Percentiles rank a stretch among this genome's conserved stretches.
Evolutionary conservation across 2,113 vertebrate species (phyloP).

Genomic region (Cochlearius cochlearius): DNA sequence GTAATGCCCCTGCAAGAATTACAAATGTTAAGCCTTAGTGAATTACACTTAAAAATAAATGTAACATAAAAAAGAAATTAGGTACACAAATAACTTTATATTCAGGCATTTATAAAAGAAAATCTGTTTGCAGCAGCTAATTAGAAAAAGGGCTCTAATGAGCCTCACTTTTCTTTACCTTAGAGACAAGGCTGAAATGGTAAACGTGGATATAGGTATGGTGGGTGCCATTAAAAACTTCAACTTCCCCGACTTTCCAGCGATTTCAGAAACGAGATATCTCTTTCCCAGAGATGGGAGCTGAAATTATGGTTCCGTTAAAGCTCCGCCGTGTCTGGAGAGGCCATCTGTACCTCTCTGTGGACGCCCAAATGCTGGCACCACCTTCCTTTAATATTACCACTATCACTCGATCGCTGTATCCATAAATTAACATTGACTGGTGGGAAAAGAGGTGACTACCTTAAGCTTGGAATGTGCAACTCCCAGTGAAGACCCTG

Average conservation of each 20-base stretch:
- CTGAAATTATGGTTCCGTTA: background rate
- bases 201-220: constrained; percentile 15
- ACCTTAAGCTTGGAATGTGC: background rate
- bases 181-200: constrained; percentile 43
- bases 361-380: background rate
- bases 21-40: constrained; percentile 76
- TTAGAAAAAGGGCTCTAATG: constrained; percentile 66
- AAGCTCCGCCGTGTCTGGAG: background rate
- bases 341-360: background rate
- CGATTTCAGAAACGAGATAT: constrained; percentile 26
- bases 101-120: constrained; percentile 70
- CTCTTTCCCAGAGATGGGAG: background rate
- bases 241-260: constrained; percentile 15
- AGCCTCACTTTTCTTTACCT: constrained; percentile 56
- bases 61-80: constrained; percentile 81
- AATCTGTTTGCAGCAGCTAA: constrained; percentile 76
- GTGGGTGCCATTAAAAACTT: constrained; percentile 49
- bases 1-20: constrained; percentile 75
- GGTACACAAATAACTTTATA: constrained; percentile 79
- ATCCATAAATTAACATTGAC: background rate
- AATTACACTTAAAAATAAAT: constrained; percentile 79
- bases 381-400: background rate
- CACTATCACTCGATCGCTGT: background rate
- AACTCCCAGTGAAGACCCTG: background rate
- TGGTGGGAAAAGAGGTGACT: background rate